Base-by-base conservation (phyloP, 2,113 vertebrate genomes). In the Pseudopodoces humilis region DNA sequence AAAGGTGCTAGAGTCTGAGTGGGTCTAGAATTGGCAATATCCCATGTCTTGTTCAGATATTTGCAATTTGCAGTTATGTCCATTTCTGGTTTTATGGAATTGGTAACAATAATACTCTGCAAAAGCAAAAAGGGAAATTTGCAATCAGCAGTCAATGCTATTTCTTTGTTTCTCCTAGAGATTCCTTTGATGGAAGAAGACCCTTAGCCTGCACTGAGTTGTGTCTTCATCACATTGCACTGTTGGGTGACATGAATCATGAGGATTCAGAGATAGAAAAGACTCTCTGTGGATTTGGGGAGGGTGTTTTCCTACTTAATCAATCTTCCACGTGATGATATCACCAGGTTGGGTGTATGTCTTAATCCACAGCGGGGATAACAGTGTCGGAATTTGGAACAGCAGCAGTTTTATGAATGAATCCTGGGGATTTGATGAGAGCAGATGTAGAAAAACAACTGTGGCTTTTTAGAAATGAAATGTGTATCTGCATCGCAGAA, bases 171-270 rank as follows among this genome's bases (percentile, higher is more conserved):
- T 91, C 56, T 97, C 94, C 39, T 96, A 99, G 98, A 98, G 97
- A 98, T 98, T 94, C 98, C 98, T 78, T 97, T 99, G 82, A 98
- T 99, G 98, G 98, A 98, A 75, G 98, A 98, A 86, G 98, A 97
- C n/a, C 95, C 96, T 69, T 98, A 98, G 93, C 70, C 80, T 74
- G 88, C 92, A 83, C 64, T 80, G 63, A 90, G 78, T 63, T 0
- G 10, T 67, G 71, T 49, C 33, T 69, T 81, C 39, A 1, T 58
- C 7, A 23, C 30, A 9, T 74, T 89, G 80, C 82, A 71, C 86
- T 62, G 50, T 93, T 75, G 37, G 85, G 83, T 92, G 52, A 81
- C 75, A 74, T 39, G 74, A 88, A 81, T 91, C 75, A 68, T 56
- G 86, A 83, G 67, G 96, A 86, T 88, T 86, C 84, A 62, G 82